phyloP scores from a whole-genome alignment of 2,113 vertebrate genomes.

The Arenaria interpres region DNA sequence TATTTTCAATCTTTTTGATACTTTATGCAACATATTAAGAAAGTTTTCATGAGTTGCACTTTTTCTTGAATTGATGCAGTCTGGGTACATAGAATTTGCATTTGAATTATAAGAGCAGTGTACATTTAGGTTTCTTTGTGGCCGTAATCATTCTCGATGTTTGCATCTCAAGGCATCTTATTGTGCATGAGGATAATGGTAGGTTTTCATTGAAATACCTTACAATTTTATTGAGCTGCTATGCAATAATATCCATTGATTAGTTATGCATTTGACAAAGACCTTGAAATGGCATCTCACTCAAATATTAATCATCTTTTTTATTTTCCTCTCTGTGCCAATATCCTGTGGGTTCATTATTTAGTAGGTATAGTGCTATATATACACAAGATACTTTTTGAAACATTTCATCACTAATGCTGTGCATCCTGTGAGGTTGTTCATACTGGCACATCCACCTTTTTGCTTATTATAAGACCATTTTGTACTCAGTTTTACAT shows the following conservation, averaged over 20 bases:
- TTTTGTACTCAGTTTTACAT: neutral
- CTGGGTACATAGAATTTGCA: neutral
- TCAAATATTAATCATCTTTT: conserved; percentile 6
- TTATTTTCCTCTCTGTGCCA: neutral
- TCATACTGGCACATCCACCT: neutral
- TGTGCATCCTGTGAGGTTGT: neutral
- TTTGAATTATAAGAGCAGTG: neutral
- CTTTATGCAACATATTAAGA: neutral
- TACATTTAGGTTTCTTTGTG: neutral
- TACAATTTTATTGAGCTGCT: neutral
- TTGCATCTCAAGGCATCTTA: neutral
- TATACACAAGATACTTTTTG: neutral
- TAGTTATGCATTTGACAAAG: neutral
- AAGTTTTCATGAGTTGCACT: neutral
- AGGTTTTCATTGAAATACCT: neutral
- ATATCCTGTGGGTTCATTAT: neutral
- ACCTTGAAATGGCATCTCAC: neutral
- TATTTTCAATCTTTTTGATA: neutral
- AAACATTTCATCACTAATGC: neutral
- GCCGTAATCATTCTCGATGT: neutral
- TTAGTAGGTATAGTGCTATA: neutral
- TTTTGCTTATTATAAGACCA: neutral
- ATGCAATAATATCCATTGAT: neutral
- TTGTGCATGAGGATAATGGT: neutral
- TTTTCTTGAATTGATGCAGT: neutral